Evolutionary conservation across 2,888 invertebrate genomes (phyloP), one percentile per base, ranked within the genome.

Genomic region (Aphidoletes aphidimyza): DNA sequence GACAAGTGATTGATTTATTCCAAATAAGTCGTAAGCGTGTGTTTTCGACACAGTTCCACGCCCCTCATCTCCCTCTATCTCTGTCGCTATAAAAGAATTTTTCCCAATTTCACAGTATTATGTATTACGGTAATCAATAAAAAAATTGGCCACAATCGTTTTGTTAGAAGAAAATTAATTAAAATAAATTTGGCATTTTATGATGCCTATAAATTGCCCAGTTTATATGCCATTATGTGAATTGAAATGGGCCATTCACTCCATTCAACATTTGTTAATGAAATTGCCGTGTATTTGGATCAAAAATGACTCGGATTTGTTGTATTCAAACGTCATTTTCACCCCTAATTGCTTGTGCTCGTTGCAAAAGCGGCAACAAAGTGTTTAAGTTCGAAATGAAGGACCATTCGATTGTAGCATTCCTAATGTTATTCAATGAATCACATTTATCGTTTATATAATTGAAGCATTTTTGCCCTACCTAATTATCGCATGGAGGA

Each of bases 361-460:
- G n/a, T n/a, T n/a, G n/a, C n/a, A n/a, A n/a, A 17, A 69, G n/a
- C 14, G 26, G 69, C 30, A 69, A 69, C n/a, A 30, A 0, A 30
- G 26, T 69, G 3, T n/a, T 30, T 30, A 69, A 54, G 22, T 54
- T 54, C 54, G 54, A 3, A 22, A 26, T 14, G 22, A 11, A 26
- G 54, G 54, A 54, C 22, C 5, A 2, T 69, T 69, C 69, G 69
- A 69, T 69, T 69, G 30, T 69, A 0, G 34, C 54, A 54, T 54
- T 54, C 30, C 30, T 30, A 30, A 69, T 69, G 3, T 54, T 2
- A 69, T 69, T 69, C n/a, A 69, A 69, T 69, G 69, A 30, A 14
- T 69, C 54, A 54, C 69, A 69, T 69, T 69, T 69, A 69, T 69
- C 69, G 69, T 69, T 69, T 30, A 69, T 30, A 69, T 69, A 69